Base-by-base conservation (phyloP, 2,888 invertebrate genomes). In the Ypsolopha scabrella region DNA sequence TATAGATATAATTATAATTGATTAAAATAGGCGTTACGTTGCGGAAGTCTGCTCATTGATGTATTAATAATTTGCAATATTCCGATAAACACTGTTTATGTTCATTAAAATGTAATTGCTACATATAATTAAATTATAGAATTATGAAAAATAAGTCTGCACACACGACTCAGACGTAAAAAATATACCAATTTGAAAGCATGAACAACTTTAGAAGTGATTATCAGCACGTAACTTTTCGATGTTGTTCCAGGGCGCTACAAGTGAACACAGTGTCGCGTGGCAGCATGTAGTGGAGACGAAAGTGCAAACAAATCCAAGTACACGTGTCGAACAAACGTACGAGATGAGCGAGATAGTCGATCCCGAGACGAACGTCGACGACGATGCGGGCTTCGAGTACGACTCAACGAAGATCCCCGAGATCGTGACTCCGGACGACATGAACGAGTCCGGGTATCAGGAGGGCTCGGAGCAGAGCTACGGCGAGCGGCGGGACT, bases 371-470 rank as follows among this genome's bases (percentile, higher is more conserved):
- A 7, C 51, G 47, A 51, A 48, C n/a, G 63, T 79, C 57, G 76
- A 80, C 57, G 82, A 80, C 14, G 47, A 37, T 9, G 13, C 24
- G 41, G 35, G 10, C 39, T 39, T 41, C 41, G 45, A 10, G 36
- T 47, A 34, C 53, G 49, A 51, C 35, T 13, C 34, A 34, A 49
- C 41, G 36, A 83, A 82, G 56, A 80, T 83, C 54, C 83, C 85
- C n/a, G 81, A 83, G 49, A 85, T 85, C 55, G 74, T 82, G 6
- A 77, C 83, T 0, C 75, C 81, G 0, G 85, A 86, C 34, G 85
- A 86, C 46, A 82, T 85, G 81, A 82, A 77, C 62, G 85, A 86
- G 58, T 82, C 81, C 1, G 85, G 85, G 1, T 86, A 82, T 52
- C 83, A 82, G 56, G 85, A 83, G 57, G 83, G 82, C 0, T 86